Evolutionary conservation across 1,140 invertebrate species (phyloP), one percentile per base, ranked within the genome.

Genomic region (Gryon sp.): DNA sequence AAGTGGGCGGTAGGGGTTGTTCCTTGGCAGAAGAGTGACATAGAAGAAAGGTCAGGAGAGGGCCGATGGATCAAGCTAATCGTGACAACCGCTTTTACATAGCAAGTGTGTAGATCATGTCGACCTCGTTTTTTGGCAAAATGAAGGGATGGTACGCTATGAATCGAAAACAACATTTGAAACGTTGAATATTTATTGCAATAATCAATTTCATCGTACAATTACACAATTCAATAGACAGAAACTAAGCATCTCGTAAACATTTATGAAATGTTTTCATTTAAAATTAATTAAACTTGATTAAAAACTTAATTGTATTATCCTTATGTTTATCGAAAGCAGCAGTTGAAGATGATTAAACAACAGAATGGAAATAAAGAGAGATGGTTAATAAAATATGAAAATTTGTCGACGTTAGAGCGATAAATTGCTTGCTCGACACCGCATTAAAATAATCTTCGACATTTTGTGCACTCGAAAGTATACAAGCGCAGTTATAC

Each of bases 61-160:
- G 55, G 38, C 55, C 48, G 48, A 40, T 72, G 40, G 46, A 74
- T 73, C 68, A 57, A 68, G 50, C 82, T 77, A 78, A 78, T 80
- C 78, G 82, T 83, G 83, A 82, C 77, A 84, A 76, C 78, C 75
- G 80, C 74, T 77, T 84, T 76, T 80, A 80, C 83, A 76, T 52
- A 72, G 50, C 74, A n/a, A n/a, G 72, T 76, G 83, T 80, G 83
- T 84, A 83, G 78, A 84, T 84, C 82, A 85, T 73, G 78, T 57
- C 77, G 80, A 83, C 80, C 82, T 84, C 78, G 76, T 80, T 78
- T 50, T 45, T 41, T 38, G 55, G 53, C 43, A 46, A 14, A 62
- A 28, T 32, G 45, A 9, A n/a, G 45, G 45, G 60, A 79, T 53
- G 72, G 69, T 65, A 69, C 41, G 57, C 68, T 75, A 72, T 73